Evolutionary conservation across 1,140 invertebrate species (phyloP), one percentile per base, ranked within the genome.

Genomic region (Wasmannia auropunctata): DNA sequence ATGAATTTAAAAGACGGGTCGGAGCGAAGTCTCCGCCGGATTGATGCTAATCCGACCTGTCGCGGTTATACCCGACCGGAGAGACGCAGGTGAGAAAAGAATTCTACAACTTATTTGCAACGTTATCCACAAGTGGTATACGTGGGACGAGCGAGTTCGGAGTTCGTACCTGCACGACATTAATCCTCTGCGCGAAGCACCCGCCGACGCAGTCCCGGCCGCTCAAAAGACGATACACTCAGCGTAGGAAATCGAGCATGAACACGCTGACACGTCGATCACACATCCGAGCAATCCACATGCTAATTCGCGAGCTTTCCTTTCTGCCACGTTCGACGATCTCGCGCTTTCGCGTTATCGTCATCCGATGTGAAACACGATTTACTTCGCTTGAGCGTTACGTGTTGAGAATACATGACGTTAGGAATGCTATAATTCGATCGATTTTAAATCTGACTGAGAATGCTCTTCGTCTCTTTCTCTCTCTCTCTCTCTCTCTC

Each of bases 1-100:
- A 90, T 83, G 72, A 81, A 81, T 70, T 70, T 81, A 83, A 83
- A n/a, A 37, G 54, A 74, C 25, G 79, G 77, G 25, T n/a, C 51
- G 69, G 88, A 49, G 65, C 72, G 75, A 90, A 90, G 86, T 86
- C 86, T n/a, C n/a, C n/a, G 74, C 62, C 79, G 76, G 67, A 88
- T 81, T 90, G 89, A 90, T 84, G 86, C n/a, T 90, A 90, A 90
- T 90, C 89, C 89, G 74, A 70, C 46, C 74, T 74, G 81, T 90
- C 86, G 80, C 40, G 79, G 4, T 90, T 43, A n/a, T n/a, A 65
- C 51, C 34, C 75, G 31, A 46, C 40, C n/a, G n/a, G 43, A n/a
- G 46, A 34, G 75, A 80, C 86, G 62, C 67, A 86, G 79, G 67
- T 80, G 75, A 81, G 87, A 90, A 89, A 70, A 74, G 49, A 79